These are phyloP conservation scores for Perccottus glenii DNA, from an alignment of 2,113 vertebrate genomes.

Conservation along the genomic window DNA sequence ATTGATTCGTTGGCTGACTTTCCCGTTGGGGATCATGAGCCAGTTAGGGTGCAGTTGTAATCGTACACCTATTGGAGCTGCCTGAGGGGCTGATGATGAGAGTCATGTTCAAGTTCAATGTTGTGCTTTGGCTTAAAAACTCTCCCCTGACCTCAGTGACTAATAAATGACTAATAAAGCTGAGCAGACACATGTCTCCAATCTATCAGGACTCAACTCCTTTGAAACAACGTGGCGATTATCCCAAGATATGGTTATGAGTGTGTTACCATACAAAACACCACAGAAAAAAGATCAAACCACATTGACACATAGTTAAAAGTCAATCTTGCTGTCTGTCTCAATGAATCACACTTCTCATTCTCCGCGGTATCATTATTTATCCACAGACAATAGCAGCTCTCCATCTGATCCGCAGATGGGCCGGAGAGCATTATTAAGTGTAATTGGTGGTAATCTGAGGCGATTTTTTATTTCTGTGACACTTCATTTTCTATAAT, in stretches of 20 bases:
- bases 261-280: slow-evolving; percentile 60
- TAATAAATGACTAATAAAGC: slow-evolving; percentile 75
- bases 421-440: slow-evolving; percentile 71
- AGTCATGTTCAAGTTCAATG: slow-evolving; percentile 56
- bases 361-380: slow-evolving; percentile 29
- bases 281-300: slow-evolving; percentile 61
- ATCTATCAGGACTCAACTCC: slow-evolving; percentile 57
- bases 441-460: slow-evolving; percentile 83
- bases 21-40: slow-evolving; percentile 19
- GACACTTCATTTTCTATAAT: slow-evolving; percentile 92
- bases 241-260: slow-evolving; percentile 60
- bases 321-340: slow-evolving; percentile 39
- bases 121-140: slow-evolving; percentile 66
- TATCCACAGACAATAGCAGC: slow-evolving; percentile 37
- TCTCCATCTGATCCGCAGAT: slow-evolving; percentile 84
- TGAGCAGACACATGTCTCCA: slow-evolving; percentile 70
- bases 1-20: slow-evolving; percentile 48
- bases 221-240: slow-evolving; percentile 57
- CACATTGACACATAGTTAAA: slow-evolving; percentile 51
- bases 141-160: slow-evolving; percentile 63
- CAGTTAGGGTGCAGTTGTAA: slow-evolving; percentile 46
- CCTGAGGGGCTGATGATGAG: slow-evolving; percentile 58
- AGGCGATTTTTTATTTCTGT: slow-evolving; percentile 83
- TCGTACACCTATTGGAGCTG: slow-evolving; percentile 45
- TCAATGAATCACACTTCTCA: slow-evolving; percentile 40